Conservation (phyloP, 2,888 invertebrate genomes). For the Epirrhoe tristata region DNA sequence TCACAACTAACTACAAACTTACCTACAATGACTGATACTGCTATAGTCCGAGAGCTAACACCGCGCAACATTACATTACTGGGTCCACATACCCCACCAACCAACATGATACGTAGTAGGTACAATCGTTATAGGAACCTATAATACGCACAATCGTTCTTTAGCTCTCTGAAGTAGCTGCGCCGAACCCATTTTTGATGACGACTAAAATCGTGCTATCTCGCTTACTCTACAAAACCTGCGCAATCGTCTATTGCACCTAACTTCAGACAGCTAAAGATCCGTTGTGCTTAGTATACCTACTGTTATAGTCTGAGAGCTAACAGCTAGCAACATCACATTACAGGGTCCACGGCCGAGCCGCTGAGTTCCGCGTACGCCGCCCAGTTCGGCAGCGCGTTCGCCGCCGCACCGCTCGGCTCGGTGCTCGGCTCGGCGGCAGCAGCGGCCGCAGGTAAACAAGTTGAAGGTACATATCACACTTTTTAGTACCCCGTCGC, state of each 20-base stretch:
- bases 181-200: too few species aligned
- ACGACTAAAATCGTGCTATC: too few species aligned
- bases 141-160: too few species aligned
- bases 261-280: too few species aligned
- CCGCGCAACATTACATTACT: background rate
- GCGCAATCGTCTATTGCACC: too few species aligned
- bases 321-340: slow-evolving; percentile 11
- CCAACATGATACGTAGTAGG: background rate
- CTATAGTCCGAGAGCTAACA: background rate
- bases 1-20: too few species aligned
- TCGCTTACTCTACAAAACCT: too few species aligned
- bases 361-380: slow-evolving; percentile 86
- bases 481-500: slow-evolving; percentile 32
- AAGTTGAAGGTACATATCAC: slow-evolving; percentile 91
- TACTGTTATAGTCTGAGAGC: slow-evolving; percentile 15
- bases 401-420: slow-evolving; percentile 86
- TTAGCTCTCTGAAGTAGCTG: too few species aligned
- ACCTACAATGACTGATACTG: too few species aligned
- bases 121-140: background rate
- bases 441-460: slow-evolving; percentile 93
- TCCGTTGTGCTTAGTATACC: too few species aligned
- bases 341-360: slow-evolving; percentile 86
- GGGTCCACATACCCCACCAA: background rate
- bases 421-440: slow-evolving; percentile 90
- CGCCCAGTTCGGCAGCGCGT: slow-evolving; percentile 87